Base-by-base conservation (phyloP, 1,140 invertebrate genomes). In the Monochamus saltuarius region DNA sequence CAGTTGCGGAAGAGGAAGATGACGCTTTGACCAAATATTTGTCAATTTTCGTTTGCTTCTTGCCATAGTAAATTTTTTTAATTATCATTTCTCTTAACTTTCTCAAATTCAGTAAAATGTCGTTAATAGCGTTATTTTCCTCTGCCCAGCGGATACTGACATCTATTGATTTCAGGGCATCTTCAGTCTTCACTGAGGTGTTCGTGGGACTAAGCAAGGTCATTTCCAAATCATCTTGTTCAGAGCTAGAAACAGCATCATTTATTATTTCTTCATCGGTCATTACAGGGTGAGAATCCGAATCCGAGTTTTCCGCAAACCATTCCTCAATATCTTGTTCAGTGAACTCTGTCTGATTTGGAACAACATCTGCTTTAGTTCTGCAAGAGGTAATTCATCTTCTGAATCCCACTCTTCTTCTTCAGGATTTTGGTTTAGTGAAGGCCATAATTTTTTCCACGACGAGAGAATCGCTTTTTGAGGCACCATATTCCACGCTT, bases 101-200 rank as follows among this genome's bases (percentile, higher is more conserved):
- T 17, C 42, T 40, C 66, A 70, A 63, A 69, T 13, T 16, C 39
- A 68, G 66, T 65, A 67, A 66, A 69, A 69, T 65, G 63, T 69
- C 63, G 49, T 62, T 62, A 71, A 65, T 69, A 56, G 69, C 61
- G 62, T 61, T 61, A 62, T 73, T 71, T 73, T 71, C 65, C 68
- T 70, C 67, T 65, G 65, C 62, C 65, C 67, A 71, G 66, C 60
- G 66, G 65, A 71, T 65, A 62, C 67, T 29, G 22, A 29, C 22
- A 71, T 39, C 50, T 70, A 64, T 64, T 70, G 66, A 71, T 29
- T 29, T 29, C 22, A 29, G 22, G 22, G 22, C 22, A 29, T 29
- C 22, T 29, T 29, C 22, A 29, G 22, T 6, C 22, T 29, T 29
- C 22, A 29, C 22, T 29, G 22, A 70, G 68, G 65, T 68, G 69